These are phyloP conservation scores for Aelia acuminata DNA, from an alignment of 2,888 invertebrate genomes.

Conservation along the genomic window DNA sequence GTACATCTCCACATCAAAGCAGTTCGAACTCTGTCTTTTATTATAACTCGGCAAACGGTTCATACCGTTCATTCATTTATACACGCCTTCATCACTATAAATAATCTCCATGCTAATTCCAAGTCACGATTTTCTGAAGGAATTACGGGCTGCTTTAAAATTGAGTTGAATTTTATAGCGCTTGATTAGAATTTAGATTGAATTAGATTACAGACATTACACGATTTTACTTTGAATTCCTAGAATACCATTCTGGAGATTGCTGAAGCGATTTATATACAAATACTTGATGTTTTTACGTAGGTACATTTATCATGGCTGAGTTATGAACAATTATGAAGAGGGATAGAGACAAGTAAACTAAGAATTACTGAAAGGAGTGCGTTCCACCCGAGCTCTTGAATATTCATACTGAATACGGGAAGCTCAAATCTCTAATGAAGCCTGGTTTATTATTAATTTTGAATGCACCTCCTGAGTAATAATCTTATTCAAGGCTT, in stretches of 20 bases:
- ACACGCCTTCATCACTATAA: too few relatives aligned
- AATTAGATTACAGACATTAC: too few relatives aligned
- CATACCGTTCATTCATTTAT: too few relatives aligned
- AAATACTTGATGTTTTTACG: neutral
- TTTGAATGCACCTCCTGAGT: slow-evolving; percentile 16
- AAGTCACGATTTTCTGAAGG: too few relatives aligned
- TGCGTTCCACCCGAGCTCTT: neutral
- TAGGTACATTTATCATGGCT: neutral
- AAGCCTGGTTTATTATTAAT: slow-evolving; percentile 19
- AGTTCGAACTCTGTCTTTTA: too few relatives aligned
- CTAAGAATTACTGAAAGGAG: neutral
- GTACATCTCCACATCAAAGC: too few relatives aligned
- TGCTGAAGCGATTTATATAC: neutral
- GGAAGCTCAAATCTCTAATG: slow-evolving; percentile 8
- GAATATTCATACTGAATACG: neutral
- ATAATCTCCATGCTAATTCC: too few relatives aligned
- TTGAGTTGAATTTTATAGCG: too few relatives aligned
- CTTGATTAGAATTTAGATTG: too few relatives aligned
- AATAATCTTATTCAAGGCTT: slow-evolving; percentile 14
- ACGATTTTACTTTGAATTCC: too few relatives aligned
- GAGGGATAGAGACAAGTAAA: neutral
- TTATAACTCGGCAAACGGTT: too few relatives aligned
- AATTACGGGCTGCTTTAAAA: too few relatives aligned
- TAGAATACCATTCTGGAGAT: neutral
- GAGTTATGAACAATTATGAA: neutral